These are phyloP conservation scores for Trichonephila clavipes DNA, from an alignment of 1,140 invertebrate genomes.

Conservation along the genomic window DNA sequence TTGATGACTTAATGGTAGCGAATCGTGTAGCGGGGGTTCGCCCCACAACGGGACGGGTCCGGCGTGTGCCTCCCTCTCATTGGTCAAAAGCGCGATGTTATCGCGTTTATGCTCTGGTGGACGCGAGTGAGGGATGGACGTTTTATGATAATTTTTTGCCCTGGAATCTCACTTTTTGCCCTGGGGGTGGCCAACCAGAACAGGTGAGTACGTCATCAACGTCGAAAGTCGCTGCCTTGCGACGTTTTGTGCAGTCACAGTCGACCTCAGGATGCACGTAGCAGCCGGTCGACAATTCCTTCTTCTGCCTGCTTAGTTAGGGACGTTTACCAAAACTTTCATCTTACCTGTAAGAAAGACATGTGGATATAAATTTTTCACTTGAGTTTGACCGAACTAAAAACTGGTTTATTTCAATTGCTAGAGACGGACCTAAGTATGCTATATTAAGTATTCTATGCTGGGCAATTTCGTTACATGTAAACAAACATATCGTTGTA, in stretches of 20 bases:
- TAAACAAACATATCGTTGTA: no score
- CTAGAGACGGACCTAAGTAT: no score
- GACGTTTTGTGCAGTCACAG: not conserved
- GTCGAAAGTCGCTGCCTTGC: not conserved
- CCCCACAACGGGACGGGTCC: conserved; percentile 15
- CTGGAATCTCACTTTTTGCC: conserved; percentile 41
- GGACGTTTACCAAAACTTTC: no score
- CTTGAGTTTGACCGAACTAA: no score
- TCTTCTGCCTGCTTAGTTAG: no score
- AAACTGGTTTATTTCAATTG: no score
- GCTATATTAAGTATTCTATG: no score
- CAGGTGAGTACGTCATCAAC: conserved; percentile 45
- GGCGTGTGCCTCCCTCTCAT: conserved; percentile 31
- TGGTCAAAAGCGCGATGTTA: conserved; percentile 64
- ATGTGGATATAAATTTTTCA: no score
- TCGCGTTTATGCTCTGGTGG: conserved; percentile 66
- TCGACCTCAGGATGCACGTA: not conserved
- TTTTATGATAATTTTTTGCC: conserved; percentile 69
- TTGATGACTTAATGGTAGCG: conserved; percentile 64
- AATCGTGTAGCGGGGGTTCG: conserved; percentile 63
- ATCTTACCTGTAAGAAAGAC: no score
- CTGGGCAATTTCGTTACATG: no score
- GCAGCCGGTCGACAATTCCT: not conserved
- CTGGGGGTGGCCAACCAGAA: not conserved
- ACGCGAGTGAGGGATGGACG: conserved; percentile 68